A percentile compares a stretch with the other conserved stretches of the same genome.
These are phyloP conservation scores for Microcebus griseorufus DNA, from an alignment of 2,113 vertebrate genomes.

Conservation along the genomic window DNA sequence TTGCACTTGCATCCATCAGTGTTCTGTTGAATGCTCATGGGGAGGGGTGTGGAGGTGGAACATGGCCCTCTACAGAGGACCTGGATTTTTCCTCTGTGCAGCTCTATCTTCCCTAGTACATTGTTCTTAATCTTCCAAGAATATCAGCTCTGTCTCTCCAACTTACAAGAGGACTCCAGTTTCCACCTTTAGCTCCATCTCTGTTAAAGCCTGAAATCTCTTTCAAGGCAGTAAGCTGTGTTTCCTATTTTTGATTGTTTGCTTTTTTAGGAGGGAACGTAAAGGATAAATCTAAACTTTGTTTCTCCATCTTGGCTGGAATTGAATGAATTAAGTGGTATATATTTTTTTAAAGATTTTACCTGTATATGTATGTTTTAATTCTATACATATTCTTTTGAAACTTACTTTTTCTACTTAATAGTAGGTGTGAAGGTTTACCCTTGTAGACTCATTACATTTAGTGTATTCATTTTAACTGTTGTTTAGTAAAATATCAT, in stretches of 20 bases:
- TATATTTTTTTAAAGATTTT: not conserved
- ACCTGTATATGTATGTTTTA: not conserved
- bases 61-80: not conserved
- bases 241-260: not conserved
- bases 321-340: not conserved
- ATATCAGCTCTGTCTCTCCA: not conserved
- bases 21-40: not conserved
- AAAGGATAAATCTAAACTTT: not conserved
- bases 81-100: not conserved
- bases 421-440: not conserved
- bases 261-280: not conserved
- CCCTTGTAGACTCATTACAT: not conserved
- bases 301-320: not conserved
- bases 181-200: not conserved
- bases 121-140: not conserved
- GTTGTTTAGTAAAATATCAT: not conserved
- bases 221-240: not conserved
- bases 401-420: not conserved
- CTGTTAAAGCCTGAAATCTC: not conserved
- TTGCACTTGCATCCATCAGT: not conserved
- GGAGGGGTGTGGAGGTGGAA: not conserved
- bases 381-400: not conserved
- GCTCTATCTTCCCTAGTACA: not conserved
- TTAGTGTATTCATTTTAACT: not conserved
- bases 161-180: not conserved